Evolutionary conservation across 1,140 invertebrate species (phyloP), one percentile per base, ranked within the genome.

Genomic region (Planococcus citri): DNA sequence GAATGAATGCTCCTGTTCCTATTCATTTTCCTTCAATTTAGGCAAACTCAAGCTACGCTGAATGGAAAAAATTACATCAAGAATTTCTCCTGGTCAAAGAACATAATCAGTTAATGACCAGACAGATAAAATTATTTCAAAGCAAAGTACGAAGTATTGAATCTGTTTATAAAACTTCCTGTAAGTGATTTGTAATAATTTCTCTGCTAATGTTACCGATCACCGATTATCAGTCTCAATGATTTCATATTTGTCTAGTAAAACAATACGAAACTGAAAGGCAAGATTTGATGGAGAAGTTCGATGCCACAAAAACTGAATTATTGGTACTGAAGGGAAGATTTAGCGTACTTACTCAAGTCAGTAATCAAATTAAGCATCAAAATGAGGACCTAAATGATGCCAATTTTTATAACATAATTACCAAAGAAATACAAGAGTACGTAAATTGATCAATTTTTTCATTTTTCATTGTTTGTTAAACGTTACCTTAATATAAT

Each of bases 51-150:
- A 25, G 10, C 1, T 64, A 25, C 9, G 22, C 24, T 3, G 60
- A 64, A 64, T 64, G 60, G 60, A 64, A 64, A 64, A 64, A 64
- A 25, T 27, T 64, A 10, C 60, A 64, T 64, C 22, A 25, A 24
- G 25, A 64, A 64, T 64, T 64, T 22, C 1, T 25, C 9, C 17
- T 64, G 25, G 25, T 64, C 9, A 27, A 64, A 25, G 60, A 64
- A 25, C 60, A 64, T 17, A 64, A 64, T 64, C 60, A 64, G 22
- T 17, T 64, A 17, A 4, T 64, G 22, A 64, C 20, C 60, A 24
- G 60, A 25, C 60, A 64, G 10, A 27, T 25, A 12, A 64, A 64
- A 17, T 22, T 64, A 3, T 27, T 64, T 10, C 12, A 25, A 64
- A 64, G 20, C 24, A 64, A 64, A 64, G 10, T 25, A 3, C 9